Evolutionary conservation across 2,888 invertebrate genomes (phyloP).

Genomic region (Leptothorax acervorum): DNA sequence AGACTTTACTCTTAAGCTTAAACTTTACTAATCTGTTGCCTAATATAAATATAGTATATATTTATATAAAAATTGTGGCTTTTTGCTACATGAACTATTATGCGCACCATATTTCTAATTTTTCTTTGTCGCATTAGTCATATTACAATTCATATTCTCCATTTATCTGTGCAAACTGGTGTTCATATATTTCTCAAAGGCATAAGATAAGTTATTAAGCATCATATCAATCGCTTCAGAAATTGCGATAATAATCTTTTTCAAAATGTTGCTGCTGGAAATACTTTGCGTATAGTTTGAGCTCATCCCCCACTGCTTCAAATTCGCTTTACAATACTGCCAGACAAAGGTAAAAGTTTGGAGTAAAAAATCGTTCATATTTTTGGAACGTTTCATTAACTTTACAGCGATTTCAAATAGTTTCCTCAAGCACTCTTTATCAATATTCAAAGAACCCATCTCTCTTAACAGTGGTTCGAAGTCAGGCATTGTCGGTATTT

Average conservation of each 20-base stretch:
- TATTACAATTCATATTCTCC: background rate
- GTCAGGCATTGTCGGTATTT: background rate
- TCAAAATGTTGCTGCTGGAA: background rate
- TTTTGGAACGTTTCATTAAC: background rate
- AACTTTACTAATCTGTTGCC: background rate
- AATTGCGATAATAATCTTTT: background rate
- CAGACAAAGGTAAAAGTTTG: conserved; percentile 54
- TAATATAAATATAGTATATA: background rate
- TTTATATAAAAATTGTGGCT: background rate
- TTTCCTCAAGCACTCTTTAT: background rate
- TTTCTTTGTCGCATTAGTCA: background rate
- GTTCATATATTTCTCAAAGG: background rate
- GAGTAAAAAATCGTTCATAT: background rate
- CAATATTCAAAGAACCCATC: conserved; percentile 32
- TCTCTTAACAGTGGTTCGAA: conserved; percentile 41
- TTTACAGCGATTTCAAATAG: conserved; percentile 46
- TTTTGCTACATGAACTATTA: background rate
- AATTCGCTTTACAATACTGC: conserved; percentile 57
- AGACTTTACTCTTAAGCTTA: background rate
- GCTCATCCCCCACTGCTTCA: conserved; percentile 10
- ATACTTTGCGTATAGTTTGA: background rate
- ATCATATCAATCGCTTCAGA: background rate
- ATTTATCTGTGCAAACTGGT: background rate
- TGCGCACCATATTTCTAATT: background rate
- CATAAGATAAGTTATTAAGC: background rate